Evolutionary conservation across 2,888 invertebrate species (phyloP), one percentile per base, ranked within the genome.

Genomic region (Dynastes maya): DNA sequence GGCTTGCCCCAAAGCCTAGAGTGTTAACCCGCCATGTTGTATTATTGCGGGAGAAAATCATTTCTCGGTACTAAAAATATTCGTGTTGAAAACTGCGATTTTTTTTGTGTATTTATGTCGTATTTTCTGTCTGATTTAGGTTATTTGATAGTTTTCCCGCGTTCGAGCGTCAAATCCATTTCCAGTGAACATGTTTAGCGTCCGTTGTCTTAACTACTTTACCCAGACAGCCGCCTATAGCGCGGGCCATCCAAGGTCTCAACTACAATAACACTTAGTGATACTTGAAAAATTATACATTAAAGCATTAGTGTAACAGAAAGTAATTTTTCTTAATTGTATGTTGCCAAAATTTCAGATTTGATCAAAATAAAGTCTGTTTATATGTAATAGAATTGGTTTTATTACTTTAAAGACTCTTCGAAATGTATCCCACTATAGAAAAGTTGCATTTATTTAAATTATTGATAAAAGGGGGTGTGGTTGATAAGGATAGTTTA

Each of bases 21-120:
- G 85, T 85, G 91, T 91, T 90, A 91, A 90, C 91, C 92, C 92
- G 92, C 92, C 92, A 92, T 92, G 92, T 92, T 92, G 92, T 92
- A 91, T 91, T 91, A 91, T 90, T 90, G 91, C 90, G 89, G 90
- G 89, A 89, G 90, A 84, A 84, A 84, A 84, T 84, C 84, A 84
- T 86, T 85, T 86, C 84, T 80, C 78, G 83, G 81, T 76, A 81
- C 81, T 81, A 82, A 79, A 71, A 79, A 76, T 79, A 77, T 81
- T 84, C 81, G 79, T 79, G 55, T 77, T 78, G 78, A 83, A 85
- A 85, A 83, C 80, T 83, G 77, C 81, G 61, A 80, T 82, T 84
- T 84, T 32, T 84, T 65, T 79, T 51, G 75, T 87, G 88, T 88
- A 87, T 88, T 89, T 89, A 86, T 87, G 84, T 87, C 86, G 86